These are phyloP conservation scores for Iselma pallidipennis DNA, from an alignment of 2,888 invertebrate species.

Conservation along the genomic window DNA sequence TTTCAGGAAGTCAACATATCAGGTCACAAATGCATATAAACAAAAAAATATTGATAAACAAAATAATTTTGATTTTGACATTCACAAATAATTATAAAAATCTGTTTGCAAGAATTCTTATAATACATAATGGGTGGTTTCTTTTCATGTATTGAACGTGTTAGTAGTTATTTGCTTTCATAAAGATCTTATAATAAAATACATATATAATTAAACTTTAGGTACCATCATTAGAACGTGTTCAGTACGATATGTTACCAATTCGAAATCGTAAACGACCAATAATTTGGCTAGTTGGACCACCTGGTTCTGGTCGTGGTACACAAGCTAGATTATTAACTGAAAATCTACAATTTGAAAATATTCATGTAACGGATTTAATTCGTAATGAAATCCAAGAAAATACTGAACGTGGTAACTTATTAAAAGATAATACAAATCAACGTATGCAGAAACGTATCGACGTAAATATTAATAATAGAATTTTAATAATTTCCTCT, in stretches of 20 bases:
- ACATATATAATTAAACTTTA: too few species aligned
- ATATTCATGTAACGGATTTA: conserved; percentile 53
- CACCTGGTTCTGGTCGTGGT: conserved; percentile 43
- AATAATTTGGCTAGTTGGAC: conserved; percentile 60
- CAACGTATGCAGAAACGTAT: conserved; percentile 53
- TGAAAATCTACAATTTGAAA: conserved; percentile 36
- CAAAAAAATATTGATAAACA: too few species aligned
- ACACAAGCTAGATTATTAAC: conserved; percentile 38
- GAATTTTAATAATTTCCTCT: neutral
- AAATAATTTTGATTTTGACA: too few species aligned
- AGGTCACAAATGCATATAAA: neutral
- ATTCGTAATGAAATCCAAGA: conserved; percentile 57
- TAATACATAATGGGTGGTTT: neutral
- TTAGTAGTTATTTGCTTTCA: neutral
- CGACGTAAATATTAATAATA: conserved; percentile 42
- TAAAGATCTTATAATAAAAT: neutral
- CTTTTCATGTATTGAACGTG: neutral
- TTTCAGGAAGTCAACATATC: neutral
- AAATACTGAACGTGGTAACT: conserved; percentile 59
- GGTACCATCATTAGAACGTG: conserved; percentile 29
- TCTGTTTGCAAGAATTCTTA: neutral
- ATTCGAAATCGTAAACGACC: conserved; percentile 56
- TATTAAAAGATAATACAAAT: conserved; percentile 58
- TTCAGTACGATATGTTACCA: conserved; percentile 50
- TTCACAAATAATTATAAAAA: too few species aligned